phyloP scores from a whole-genome alignment of 2,888 invertebrate genomes.

The Aradus depressus region DNA sequence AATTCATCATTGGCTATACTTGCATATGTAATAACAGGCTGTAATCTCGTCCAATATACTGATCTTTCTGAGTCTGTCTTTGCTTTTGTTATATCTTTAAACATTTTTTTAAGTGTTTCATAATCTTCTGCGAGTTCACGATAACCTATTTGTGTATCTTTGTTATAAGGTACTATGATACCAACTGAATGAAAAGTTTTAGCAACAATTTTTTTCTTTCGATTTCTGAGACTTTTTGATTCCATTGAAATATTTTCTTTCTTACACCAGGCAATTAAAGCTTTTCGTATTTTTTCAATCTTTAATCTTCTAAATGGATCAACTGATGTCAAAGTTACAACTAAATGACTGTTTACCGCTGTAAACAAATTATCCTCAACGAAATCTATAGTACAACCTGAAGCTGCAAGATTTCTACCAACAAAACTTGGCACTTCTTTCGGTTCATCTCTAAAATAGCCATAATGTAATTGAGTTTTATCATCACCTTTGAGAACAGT shows the following conservation, averaged over 20 bases:
- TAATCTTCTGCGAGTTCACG: conserved; percentile 43
- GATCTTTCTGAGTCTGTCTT: conserved; percentile 47
- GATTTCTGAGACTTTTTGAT: conserved; percentile 45
- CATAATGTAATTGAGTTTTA: conserved; percentile 66
- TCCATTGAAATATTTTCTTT: conserved; percentile 48
- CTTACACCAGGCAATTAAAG: conserved; percentile 51
- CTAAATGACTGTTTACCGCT: conserved; percentile 57
- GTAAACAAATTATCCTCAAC: conserved; percentile 71
- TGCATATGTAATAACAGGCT: conserved; percentile 69
- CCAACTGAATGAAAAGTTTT: conserved; percentile 70
- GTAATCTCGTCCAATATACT: conserved; percentile 54
- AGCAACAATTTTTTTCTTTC: conserved; percentile 38
- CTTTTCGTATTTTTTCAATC: conserved; percentile 48
- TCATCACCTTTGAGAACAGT: conserved; percentile 60
- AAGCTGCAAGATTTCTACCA: conserved; percentile 59
- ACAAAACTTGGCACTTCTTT: conserved; percentile 61
- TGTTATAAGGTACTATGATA: conserved; percentile 72
- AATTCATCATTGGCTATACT: conserved; percentile 89
- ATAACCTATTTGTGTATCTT: conserved; percentile 74
- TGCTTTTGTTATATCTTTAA: conserved; percentile 52
- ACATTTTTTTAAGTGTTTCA: conserved; percentile 54
- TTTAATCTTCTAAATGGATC: conserved; percentile 53
- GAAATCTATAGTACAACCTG: conserved; percentile 56
- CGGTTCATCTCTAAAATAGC: conserved; percentile 80
- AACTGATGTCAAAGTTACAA: conserved; percentile 37